A percentile compares a stretch with the other conserved stretches of the same genome.
Conservation (phyloP, 2,113 vertebrate genomes). For the Alectura lathami region DNA sequence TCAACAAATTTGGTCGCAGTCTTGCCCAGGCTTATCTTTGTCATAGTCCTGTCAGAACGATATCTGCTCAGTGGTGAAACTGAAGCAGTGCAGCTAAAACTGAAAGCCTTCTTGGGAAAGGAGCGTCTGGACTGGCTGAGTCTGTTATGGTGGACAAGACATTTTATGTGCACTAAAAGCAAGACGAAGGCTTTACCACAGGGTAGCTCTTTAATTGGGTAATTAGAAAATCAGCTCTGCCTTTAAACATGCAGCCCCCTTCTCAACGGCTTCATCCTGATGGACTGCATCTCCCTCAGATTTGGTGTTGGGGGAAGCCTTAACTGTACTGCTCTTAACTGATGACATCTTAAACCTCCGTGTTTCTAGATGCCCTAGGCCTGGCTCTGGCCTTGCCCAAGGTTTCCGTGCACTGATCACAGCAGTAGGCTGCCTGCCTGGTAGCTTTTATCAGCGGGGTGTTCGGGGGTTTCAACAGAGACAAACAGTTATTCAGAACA, state of each 20-base stretch:
- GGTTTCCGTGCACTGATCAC: background rate
- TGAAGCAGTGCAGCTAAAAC: background rate
- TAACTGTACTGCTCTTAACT: background rate
- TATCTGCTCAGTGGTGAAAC: background rate
- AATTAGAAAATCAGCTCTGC: background rate
- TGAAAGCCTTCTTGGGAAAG: background rate
- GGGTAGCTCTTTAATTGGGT: background rate
- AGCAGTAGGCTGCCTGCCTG: background rate
- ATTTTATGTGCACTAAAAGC: background rate
- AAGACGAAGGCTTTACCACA: background rate
- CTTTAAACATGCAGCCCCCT: background rate
- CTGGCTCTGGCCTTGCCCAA: background rate
- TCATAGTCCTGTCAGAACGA: background rate
- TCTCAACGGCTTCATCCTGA: background rate
- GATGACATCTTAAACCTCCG: background rate
- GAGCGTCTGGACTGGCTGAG: background rate
- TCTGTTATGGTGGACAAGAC: background rate
- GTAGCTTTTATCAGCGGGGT: background rate
- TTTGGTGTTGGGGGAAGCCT: background rate
- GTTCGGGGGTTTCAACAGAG: too few relatives aligned
- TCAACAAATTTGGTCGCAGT: background rate
- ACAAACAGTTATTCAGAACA: background rate
- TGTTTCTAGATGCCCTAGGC: background rate
- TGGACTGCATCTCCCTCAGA: background rate
- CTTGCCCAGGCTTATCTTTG: background rate